Conservation (phyloP, 2,888 invertebrate genomes). For the Heliconius hortense region DNA sequence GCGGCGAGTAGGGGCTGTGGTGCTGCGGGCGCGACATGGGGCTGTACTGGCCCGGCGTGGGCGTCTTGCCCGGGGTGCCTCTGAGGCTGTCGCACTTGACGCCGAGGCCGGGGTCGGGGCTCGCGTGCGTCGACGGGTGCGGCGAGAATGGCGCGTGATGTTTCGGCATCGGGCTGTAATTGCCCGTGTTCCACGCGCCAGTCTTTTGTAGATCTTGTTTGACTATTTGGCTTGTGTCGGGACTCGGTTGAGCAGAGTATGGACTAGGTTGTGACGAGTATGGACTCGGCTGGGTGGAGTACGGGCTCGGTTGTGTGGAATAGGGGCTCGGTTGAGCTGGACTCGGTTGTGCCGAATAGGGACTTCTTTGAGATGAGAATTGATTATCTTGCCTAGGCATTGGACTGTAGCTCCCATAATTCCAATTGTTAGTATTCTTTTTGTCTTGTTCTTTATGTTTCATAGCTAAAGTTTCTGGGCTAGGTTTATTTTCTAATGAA, state of each 20-base stretch:
- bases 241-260: slow-evolving; percentile 75
- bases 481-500: slow-evolving; percentile 73
- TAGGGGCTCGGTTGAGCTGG: slow-evolving; percentile 78
- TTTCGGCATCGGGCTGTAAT: slow-evolving; percentile 75
- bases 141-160: slow-evolving; percentile 75
- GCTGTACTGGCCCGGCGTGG: slow-evolving; percentile 64
- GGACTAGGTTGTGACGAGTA: slow-evolving; percentile 75
- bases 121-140: slow-evolving; percentile 71
- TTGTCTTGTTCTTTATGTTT: slow-evolving; percentile 63
- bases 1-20: slow-evolving; percentile 2
- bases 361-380: slow-evolving; percentile 75
- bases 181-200: slow-evolving; percentile 73
- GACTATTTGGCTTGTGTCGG: slow-evolving; percentile 75
- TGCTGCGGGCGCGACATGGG: slow-evolving; percentile 69
- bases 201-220: slow-evolving; percentile 71
- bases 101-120: slow-evolving; percentile 69
- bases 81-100: slow-evolving; percentile 63
- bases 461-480: slow-evolving; percentile 64
- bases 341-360: slow-evolving; percentile 75
- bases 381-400: slow-evolving; percentile 74
- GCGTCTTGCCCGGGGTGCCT: slow-evolving; percentile 64
- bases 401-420: slow-evolving; percentile 73
- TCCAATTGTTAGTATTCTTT: slow-evolving; percentile 72
- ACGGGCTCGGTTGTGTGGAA: slow-evolving; percentile 73
- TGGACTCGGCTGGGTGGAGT: slow-evolving; percentile 76